A percentile compares a stretch with the other conserved stretches of the same genome.
Evolutionary conservation across 2,797 vertebrate genomes (phyloP).

Genomic region (Takifugu ocellatus): DNA sequence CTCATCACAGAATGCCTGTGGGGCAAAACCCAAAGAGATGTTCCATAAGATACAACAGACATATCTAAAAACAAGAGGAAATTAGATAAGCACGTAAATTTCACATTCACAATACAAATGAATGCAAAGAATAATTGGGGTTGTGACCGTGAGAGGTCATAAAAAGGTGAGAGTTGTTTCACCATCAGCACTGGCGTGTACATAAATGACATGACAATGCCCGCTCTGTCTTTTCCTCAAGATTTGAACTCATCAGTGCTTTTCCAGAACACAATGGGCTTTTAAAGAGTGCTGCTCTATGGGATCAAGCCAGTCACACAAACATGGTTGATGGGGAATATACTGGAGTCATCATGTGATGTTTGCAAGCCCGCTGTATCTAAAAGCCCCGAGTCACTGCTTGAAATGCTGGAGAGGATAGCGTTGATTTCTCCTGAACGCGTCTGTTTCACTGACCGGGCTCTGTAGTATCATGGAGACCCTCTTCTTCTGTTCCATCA

Average conservation of each 20-base stretch:
- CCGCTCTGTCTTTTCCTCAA: not conserved
- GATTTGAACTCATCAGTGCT: conserved; percentile 7
- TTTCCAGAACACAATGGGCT: conserved; percentile 26
- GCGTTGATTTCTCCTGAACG: not conserved
- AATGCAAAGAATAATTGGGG: not conserved
- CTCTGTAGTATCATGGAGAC: conserved; percentile 99
- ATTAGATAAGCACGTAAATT: not conserved
- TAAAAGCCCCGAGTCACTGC: conserved; percentile 13
- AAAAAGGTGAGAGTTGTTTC: not conserved
- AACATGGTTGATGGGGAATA: conserved; percentile 25
- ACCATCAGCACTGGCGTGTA: not conserved
- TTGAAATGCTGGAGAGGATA: not conserved
- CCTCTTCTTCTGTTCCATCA: conserved; percentile 99
- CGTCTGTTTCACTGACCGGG: conserved; percentile 78
- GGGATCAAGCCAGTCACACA: conserved; percentile 19
- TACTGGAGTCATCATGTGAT: conserved; percentile 47
- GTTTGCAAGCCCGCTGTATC: conserved; percentile 11
- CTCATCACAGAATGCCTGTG: conserved; percentile 96
- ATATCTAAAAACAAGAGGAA: not conserved
- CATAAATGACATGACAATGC: not conserved
- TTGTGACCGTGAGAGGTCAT: not conserved
- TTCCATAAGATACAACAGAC: not conserved
- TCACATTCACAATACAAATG: not conserved
- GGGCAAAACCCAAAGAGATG: not conserved
- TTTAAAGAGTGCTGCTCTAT: conserved; percentile 22